Conservation (phyloP, 2,113 vertebrate species). For the Eretmochelys imbricata region DNA sequence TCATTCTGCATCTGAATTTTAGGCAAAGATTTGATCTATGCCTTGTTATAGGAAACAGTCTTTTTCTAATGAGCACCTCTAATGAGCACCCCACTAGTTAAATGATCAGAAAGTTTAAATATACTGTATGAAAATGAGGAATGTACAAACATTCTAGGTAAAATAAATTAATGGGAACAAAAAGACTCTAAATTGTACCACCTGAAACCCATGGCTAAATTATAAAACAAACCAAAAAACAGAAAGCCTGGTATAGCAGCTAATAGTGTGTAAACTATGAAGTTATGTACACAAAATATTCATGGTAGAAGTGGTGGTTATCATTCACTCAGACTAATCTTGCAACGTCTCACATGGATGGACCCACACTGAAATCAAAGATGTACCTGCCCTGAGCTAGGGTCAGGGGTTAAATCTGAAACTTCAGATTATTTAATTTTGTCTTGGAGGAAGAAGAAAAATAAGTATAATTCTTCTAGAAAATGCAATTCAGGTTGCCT, state of each 20-base stretch:
- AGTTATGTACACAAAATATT: not conserved
- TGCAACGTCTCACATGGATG: not conserved
- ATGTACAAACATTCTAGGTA: not conserved
- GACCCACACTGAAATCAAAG: not conserved
- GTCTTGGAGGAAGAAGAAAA: conserved; percentile 8
- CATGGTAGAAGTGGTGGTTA: not conserved
- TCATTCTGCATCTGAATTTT: not conserved
- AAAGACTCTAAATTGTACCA: fast-evolving
- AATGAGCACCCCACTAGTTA: not conserved
- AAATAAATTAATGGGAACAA: not conserved
- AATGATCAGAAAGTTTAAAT: not conserved
- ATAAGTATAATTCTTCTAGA: conserved; percentile 34
- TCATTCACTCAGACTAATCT: not conserved
- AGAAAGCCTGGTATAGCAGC: not conserved
- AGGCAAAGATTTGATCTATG: not conserved
- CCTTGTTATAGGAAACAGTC: not conserved
- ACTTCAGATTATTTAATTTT: conserved; percentile 26
- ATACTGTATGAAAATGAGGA: not conserved
- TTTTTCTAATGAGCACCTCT: not conserved
- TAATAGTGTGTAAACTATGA: not conserved
- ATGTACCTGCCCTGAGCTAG: not conserved
- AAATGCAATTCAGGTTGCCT: conserved; percentile 24
- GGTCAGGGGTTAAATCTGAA: not conserved
- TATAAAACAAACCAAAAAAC: not conserved
- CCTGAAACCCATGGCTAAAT: not conserved